Percentiles rank a stretch among this genome's conserved stretches.
Evolutionary conservation across 1,140 invertebrate genomes (phyloP).

Genomic region (Papilio polyxenes): DNA sequence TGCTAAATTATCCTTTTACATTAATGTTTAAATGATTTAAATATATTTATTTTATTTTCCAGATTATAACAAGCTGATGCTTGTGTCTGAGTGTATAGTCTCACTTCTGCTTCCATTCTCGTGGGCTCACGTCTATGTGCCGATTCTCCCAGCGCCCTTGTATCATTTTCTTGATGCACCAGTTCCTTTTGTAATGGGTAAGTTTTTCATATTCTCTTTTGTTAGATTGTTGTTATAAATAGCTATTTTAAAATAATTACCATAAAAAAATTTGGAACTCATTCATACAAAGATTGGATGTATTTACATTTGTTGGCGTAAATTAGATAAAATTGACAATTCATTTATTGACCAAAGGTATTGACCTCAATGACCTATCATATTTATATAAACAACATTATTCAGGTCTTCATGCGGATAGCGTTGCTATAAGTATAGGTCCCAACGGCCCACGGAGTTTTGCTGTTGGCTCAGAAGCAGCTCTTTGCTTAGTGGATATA

Average conservation of each 20-base stretch:
- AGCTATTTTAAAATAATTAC: too few relatives aligned
- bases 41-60: conserved; percentile 55
- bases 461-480: conserved; percentile 86
- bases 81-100: conserved; percentile 96
- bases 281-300: too few relatives aligned
- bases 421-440: conserved; percentile 64
- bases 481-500: conserved; percentile 97
- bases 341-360: too few relatives aligned
- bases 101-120: conserved; percentile 95
- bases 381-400: conserved; percentile 31
- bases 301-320: too few relatives aligned
- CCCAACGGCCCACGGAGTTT: conserved; percentile 69
- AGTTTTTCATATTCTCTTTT: conserved; percentile 21
- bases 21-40: neutral
- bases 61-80: conserved; percentile 97
- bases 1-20: too few relatives aligned
- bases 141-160: conserved; percentile 96
- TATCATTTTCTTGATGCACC: conserved; percentile 99
- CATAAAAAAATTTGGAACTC: too few relatives aligned
- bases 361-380: neutral
- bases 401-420: conserved; percentile 80
- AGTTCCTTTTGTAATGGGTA: conserved; percentile 99
- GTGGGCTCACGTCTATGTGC: conserved; percentile 99
- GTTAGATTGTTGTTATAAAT: too few relatives aligned
- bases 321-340: too few relatives aligned